phyloP scores from a whole-genome alignment of 2,888 invertebrate species.

The Eupithecia vulgata region DNA sequence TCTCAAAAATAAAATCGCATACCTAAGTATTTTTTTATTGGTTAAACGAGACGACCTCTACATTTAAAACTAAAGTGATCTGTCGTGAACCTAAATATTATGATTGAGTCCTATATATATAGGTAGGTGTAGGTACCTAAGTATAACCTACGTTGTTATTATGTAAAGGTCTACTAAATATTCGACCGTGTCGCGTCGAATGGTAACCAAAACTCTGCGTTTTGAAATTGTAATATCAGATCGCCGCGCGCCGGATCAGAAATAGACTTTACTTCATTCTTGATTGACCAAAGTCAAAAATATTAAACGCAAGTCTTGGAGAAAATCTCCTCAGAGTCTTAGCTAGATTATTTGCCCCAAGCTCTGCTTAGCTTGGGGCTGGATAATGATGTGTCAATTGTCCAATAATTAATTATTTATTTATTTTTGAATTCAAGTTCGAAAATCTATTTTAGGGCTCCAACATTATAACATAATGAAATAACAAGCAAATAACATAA shows the following conservation, averaged over 20 bases:
- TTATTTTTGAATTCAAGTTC: too few relatives aligned
- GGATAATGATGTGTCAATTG: too few relatives aligned
- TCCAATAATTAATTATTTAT: too few relatives aligned
- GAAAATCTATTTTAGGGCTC: too few relatives aligned
- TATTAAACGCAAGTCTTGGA: neutral
- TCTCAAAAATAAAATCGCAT: slow-evolving; percentile 23
- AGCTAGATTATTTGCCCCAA: too few relatives aligned
- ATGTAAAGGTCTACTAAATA: slow-evolving; percentile 42
- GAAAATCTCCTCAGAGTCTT: neutral
- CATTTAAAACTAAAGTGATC: slow-evolving; percentile 37
- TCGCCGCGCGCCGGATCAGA: slow-evolving; percentile 2
- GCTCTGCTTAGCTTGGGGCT: too few relatives aligned
- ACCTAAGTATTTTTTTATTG: slow-evolving; percentile 28
- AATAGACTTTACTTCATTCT: slow-evolving; percentile 14
- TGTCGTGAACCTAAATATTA: slow-evolving; percentile 28
- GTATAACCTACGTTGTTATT: slow-evolving; percentile 14
- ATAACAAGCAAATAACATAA: too few relatives aligned
- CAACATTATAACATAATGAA: too few relatives aligned
- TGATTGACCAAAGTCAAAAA: neutral
- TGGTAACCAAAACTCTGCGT: slow-evolving; percentile 61
- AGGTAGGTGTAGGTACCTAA: too few relatives aligned
- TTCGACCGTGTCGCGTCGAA: slow-evolving; percentile 46
- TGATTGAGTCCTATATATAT: slow-evolving; percentile 35
- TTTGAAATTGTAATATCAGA: slow-evolving; percentile 65
- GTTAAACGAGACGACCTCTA: slow-evolving; percentile 39